phyloP scores from a whole-genome alignment of 2,888 invertebrate genomes.

The Apotomis betuletana region DNA sequence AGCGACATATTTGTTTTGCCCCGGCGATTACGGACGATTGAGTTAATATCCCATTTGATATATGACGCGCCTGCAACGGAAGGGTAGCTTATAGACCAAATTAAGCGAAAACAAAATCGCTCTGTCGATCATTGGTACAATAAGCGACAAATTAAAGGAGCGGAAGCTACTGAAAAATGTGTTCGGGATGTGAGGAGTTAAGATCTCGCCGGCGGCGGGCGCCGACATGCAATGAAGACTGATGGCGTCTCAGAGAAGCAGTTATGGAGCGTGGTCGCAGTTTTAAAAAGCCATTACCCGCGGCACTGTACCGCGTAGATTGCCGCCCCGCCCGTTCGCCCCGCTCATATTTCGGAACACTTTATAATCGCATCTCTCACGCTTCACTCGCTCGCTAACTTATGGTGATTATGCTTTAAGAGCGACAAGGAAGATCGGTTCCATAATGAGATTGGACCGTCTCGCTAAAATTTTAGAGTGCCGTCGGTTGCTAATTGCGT shows the following conservation, averaged over 20 bases:
- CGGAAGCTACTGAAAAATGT: constrained; percentile 63
- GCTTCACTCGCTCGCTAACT: constrained; percentile 81
- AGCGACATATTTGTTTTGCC: constrained; percentile 78
- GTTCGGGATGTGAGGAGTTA: constrained; percentile 73
- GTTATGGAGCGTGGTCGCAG: constrained; percentile 84
- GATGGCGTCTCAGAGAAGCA: constrained; percentile 81
- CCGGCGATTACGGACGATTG: constrained; percentile 74
- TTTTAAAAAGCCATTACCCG: constrained; percentile 83
- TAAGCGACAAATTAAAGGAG: constrained; percentile 59
- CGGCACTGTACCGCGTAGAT: constrained; percentile 80
- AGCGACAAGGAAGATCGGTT: constrained; percentile 82
- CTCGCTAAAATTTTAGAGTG: constrained; percentile 82
- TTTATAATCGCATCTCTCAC: constrained; percentile 83
- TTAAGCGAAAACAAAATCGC: constrained; percentile 53
- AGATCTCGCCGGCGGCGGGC: constrained; percentile 73
- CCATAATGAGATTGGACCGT: constrained; percentile 82
- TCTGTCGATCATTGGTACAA: constrained; percentile 42
- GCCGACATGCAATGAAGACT: constrained; percentile 84
- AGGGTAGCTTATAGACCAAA: constrained; percentile 61
- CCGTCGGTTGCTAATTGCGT: constrained; percentile 80
- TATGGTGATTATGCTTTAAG: constrained; percentile 83
- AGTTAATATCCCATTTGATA: constrained; percentile 77
- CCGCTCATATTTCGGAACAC: constrained; percentile 81
- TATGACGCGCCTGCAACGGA: constrained; percentile 68
- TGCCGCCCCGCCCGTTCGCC: constrained; percentile 63